These are phyloP conservation scores for Python bivittatus DNA, from an alignment of 2,113 vertebrate genomes.

Conservation along the genomic window DNA sequence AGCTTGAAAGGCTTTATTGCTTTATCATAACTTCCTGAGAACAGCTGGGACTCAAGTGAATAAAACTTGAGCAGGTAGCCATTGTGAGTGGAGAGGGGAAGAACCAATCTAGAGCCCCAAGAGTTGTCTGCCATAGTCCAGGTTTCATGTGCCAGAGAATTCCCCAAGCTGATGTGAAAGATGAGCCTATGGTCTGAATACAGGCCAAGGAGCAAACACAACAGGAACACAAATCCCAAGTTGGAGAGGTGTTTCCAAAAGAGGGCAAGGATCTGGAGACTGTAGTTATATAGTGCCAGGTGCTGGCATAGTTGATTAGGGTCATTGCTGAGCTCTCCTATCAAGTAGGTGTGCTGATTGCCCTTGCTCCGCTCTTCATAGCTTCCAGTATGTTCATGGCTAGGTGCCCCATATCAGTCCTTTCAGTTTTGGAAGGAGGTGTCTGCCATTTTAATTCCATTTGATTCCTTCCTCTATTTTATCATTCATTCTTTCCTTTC, in stretches of 20 bases:
- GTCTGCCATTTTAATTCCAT: not conserved
- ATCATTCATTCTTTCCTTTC: slow-evolving; percentile 2
- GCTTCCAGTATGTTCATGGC: not conserved
- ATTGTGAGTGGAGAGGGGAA: not conserved
- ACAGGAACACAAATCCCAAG: not conserved
- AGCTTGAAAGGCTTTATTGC: not conserved
- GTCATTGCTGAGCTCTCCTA: not conserved
- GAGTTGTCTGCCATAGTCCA: not conserved
- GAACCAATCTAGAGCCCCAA: not conserved
- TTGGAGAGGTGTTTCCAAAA: not conserved
- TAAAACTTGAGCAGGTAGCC: not conserved
- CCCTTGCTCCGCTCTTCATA: not conserved
- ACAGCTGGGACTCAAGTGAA: not conserved
- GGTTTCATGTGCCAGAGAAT: not conserved
- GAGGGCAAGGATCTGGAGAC: not conserved
- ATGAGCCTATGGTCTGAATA: not conserved
- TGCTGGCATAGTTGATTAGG: not conserved
- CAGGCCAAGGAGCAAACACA: not conserved
- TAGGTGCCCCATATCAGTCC: not conserved
- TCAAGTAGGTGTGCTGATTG: not conserved
- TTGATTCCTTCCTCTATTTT: not conserved
- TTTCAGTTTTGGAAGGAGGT: not conserved
- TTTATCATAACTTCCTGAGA: not conserved
- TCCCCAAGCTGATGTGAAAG: not conserved
- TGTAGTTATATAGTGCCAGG: not conserved